A percentile compares a stretch with the other conserved stretches of the same genome.
These are phyloP conservation scores for Sympetrum striolatum DNA, from an alignment of 2,888 invertebrate genomes.

Conservation along the genomic window DNA sequence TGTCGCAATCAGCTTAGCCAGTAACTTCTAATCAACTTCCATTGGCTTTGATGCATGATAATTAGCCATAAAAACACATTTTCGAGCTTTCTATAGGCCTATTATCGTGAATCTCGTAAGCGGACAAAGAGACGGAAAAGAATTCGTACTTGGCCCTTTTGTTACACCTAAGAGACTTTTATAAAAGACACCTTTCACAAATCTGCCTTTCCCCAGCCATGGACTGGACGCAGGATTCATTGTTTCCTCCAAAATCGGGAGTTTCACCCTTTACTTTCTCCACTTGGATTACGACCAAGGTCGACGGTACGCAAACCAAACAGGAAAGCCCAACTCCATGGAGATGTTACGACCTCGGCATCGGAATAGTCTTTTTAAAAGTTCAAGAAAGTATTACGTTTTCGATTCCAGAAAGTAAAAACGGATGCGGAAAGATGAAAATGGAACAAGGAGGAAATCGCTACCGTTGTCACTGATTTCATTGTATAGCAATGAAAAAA, in stretches of 20 bases:
- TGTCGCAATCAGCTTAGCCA: too few species aligned
- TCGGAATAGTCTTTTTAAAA: background rate
- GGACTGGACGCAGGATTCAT: background rate
- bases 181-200: background rate
- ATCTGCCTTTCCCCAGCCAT: background rate
- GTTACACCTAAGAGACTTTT: background rate
- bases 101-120: too few species aligned
- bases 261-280: constrained; percentile 12
- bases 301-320: constrained; percentile 1
- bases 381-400: background rate
- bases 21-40: too few species aligned
- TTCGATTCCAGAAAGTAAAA: background rate
- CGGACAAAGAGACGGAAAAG: background rate
- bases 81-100: too few species aligned
- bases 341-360: background rate
- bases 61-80: too few species aligned
- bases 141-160: background rate
- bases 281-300: constrained; percentile 28
- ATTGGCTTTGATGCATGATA: too few species aligned
- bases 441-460: too few species aligned
- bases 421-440: background rate
- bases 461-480: too few species aligned
- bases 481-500: too few species aligned
- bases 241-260: background rate
- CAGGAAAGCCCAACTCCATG: background rate